Evolutionary conservation across 2,797 vertebrate species (phyloP).

Genomic region (Coranthus polyacanthus): DNA sequence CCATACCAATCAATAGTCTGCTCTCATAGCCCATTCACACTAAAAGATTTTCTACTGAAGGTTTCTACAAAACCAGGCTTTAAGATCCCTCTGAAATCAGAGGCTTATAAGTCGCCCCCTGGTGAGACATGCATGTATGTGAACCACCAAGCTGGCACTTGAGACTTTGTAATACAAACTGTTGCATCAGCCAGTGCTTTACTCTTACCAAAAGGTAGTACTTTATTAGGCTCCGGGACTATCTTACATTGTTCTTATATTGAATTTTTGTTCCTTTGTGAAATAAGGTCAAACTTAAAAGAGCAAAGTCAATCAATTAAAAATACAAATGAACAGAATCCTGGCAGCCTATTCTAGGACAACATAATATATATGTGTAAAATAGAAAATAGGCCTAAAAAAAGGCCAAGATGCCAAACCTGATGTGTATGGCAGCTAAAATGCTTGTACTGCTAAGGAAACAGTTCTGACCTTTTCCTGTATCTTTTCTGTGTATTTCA

Average conservation of each 20-base stretch:
- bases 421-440: background rate
- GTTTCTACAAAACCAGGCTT: conserved; percentile 22
- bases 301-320: background rate
- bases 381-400: too few relatives aligned
- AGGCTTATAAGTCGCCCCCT: conserved; percentile 17
- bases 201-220: conserved; percentile 24
- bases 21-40: conserved; percentile 24
- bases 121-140: conserved; percentile 27
- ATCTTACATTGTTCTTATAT: conserved; percentile 4
- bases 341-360: background rate
- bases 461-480: too few relatives aligned
- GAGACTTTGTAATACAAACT: conserved; percentile 53
- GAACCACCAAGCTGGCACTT: background rate
- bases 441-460: background rate
- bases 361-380: background rate
- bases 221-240: conserved; percentile 44
- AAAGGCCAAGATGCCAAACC: background rate
- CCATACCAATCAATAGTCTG: conserved; percentile 39
- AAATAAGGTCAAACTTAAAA: conserved; percentile 2
- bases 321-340: background rate
- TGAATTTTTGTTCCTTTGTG: conserved; percentile 1
- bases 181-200: conserved; percentile 23
- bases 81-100: conserved; percentile 34
- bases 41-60: conserved; percentile 40
- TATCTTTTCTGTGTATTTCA: background rate